These are phyloP conservation scores for Amazona guildingii DNA, from an alignment of 2,113 vertebrate genomes.

Conservation along the genomic window DNA sequence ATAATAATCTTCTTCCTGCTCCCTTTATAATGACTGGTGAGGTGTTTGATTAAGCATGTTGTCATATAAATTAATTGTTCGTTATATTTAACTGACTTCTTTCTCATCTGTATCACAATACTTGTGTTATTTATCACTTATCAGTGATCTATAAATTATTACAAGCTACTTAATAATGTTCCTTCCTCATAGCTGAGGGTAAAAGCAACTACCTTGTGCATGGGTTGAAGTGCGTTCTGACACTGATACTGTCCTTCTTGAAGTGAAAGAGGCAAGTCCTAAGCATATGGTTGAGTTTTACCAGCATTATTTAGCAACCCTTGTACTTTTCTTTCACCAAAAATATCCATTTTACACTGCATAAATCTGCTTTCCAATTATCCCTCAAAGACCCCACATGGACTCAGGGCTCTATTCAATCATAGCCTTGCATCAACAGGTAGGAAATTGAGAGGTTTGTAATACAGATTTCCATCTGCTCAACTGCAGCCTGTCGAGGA, in stretches of 20 bases:
- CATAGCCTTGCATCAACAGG: background rate
- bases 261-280: background rate
- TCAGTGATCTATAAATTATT: background rate
- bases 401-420: background rate
- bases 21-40: background rate
- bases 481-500: background rate
- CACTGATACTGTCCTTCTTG: background rate
- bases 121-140: background rate
- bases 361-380: background rate
- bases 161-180: background rate
- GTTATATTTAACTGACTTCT: background rate
- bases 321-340: background rate
- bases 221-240: background rate
- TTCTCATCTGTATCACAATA: background rate
- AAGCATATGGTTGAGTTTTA: background rate
- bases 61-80: background rate
- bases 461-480: background rate
- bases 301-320: background rate
- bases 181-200: background rate
- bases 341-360: background rate
- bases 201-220: background rate
- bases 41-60: background rate
- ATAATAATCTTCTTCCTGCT: background rate
- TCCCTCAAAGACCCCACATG: background rate
- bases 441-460: background rate